phyloP scores from a whole-genome alignment of 2,888 invertebrate genomes.

The Tetropium fuscum region DNA sequence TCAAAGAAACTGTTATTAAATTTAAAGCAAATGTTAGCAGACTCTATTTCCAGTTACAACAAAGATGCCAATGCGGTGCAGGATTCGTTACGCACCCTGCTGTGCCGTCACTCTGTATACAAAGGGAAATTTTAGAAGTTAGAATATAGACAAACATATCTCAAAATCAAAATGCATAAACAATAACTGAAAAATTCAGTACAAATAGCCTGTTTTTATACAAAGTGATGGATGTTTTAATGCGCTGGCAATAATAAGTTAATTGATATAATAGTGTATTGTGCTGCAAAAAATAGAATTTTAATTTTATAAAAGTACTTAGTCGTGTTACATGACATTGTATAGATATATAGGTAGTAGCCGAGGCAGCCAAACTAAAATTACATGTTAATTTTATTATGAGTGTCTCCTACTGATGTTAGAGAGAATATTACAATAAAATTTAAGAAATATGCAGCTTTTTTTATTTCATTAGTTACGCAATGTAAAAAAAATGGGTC shows the following conservation, averaged over 20 bases:
- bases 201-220: slow-evolving; percentile 42
- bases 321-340: slow-evolving; percentile 42
- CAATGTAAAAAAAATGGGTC: not conserved
- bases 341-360: slow-evolving; percentile 28
- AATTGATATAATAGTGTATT: slow-evolving; percentile 46
- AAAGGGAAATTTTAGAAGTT: slow-evolving; percentile 39
- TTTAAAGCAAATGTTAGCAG: no score
- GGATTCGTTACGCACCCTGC: slow-evolving; percentile 10
- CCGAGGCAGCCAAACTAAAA: slow-evolving; percentile 45
- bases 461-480: slow-evolving; percentile 1
- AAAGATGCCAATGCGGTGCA: no score
- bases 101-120: slow-evolving; percentile 47
- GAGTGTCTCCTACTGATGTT: slow-evolving; percentile 37
- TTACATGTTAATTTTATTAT: slow-evolving; percentile 36
- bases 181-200: slow-evolving; percentile 39
- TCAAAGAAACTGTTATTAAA: no score
- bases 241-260: slow-evolving; percentile 55
- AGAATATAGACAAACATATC: slow-evolving; percentile 49
- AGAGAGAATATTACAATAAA: slow-evolving; percentile 35
- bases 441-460: not conserved
- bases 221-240: slow-evolving; percentile 43
- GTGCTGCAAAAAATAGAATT: slow-evolving; percentile 52
- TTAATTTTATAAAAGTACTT: slow-evolving; percentile 54
- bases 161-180: slow-evolving; percentile 39
- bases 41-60: no score